phyloP scores from a whole-genome alignment of 2,113 vertebrate species.

The Passer montanus region DNA sequence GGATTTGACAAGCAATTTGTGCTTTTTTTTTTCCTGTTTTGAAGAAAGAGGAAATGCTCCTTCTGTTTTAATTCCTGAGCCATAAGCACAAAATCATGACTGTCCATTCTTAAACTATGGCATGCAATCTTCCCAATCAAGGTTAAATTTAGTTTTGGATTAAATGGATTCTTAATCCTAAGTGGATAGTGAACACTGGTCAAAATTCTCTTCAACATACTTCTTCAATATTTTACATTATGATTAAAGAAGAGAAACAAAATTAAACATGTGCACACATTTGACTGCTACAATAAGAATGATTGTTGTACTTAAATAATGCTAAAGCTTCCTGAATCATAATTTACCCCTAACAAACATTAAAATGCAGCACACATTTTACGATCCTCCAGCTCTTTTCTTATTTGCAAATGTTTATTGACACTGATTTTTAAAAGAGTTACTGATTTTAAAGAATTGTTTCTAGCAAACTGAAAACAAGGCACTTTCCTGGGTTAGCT shows the following conservation, averaged over 20 bases:
- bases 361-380: background rate
- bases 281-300: background rate
- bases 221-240: background rate
- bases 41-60: background rate
- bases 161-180: background rate
- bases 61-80: background rate
- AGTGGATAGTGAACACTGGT: background rate
- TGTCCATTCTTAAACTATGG: background rate
- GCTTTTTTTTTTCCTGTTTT: background rate
- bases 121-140: background rate
- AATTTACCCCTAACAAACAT: conserved; percentile 6
- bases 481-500: conserved; percentile 52
- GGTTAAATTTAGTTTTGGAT: background rate
- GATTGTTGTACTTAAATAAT: background rate
- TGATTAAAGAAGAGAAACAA: background rate
- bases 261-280: background rate
- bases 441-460: conserved; percentile 57
- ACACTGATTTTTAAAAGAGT: conserved; percentile 51
- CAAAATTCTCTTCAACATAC: background rate
- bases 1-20: background rate
- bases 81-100: background rate
- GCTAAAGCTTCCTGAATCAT: background rate
- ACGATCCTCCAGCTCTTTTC: background rate
- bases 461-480: conserved; percentile 68
- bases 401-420: conserved; percentile 53